Evolutionary conservation across 1,140 invertebrate genomes (phyloP), one percentile per base, ranked within the genome.

Genomic region (Mamestra configurata): DNA sequence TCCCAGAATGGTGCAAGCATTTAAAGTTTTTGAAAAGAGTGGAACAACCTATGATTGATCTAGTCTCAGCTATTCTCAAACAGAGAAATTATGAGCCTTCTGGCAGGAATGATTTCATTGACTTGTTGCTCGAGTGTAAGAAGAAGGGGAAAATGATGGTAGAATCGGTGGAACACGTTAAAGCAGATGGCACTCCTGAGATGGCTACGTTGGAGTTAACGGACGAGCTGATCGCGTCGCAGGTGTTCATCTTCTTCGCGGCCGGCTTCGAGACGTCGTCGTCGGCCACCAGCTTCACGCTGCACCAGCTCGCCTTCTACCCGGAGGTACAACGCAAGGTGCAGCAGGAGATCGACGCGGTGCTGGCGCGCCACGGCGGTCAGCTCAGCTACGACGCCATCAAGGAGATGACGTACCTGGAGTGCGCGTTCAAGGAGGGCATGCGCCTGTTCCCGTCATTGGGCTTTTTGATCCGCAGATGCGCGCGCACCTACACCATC

Each of bases 261-360:
- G 96, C 95, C 11, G 87, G 86, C 70, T 94, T 96, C 86, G 96
- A 97, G 59, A 97, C 96, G 0, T 96, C 96, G 0, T 95, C 96
- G 0, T 95, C 92, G 6, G 86, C 95, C 0, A 90, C 96, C 4
- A 89, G 93, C 24, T 96, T 95, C 76, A 86, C 93, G 0, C 72
- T 95, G 1, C 96, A 96, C 82, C 89, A 95, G 76, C 88, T 97
- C 20, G 96, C 96, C 0, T 81, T 87, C n/a, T 89, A 96, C 87
- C 95, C 94, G n/a, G 94, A 96, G 3, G 88, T 95, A 15, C 97
- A 97, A 86, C 87, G 94, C 13, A 94, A 92, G 85, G 81, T 97
- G 6, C 92, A 95, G 31, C 85, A 94, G 11, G 96, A 97, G 86
- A 94, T 97, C 6, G 91, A 95, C 24, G 77, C 86, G 10, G 88